Evolutionary conservation across 1,140 invertebrate species (phyloP).

Genomic region (Drosophila nikananu): DNA sequence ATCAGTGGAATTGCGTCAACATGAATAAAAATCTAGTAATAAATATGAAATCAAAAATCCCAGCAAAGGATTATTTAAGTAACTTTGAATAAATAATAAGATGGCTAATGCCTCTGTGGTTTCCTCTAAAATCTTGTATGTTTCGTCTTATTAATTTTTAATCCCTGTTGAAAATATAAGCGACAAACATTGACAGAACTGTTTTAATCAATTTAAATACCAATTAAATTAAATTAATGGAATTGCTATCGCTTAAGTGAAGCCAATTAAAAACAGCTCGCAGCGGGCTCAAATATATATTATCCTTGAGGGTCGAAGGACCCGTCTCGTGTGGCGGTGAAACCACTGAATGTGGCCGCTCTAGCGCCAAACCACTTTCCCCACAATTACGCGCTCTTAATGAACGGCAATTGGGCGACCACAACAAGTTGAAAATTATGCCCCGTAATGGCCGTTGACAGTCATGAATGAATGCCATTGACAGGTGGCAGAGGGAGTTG

Average conservation of each 20-base stretch:
- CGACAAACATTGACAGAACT: background rate
- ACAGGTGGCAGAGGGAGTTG: conserved; percentile 55
- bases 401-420: conserved; percentile 73
- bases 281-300: background rate
- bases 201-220: background rate
- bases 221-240: conserved; percentile 8
- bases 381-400: conserved; percentile 79
- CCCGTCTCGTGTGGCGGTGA: background rate
- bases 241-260: conserved; percentile 2
- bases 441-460: conserved; percentile 51
- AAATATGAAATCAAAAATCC: no score
- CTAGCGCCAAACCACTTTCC: conserved; percentile 63
- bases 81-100: background rate
- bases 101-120: no score
- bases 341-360: conserved; percentile 27
- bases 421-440: conserved; percentile 83
- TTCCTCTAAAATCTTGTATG: background rate
- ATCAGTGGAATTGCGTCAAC: no score
- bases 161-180: background rate
- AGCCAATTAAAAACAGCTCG: conserved; percentile 16
- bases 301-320: background rate
- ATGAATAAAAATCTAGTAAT: no score
- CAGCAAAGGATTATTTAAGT: no score
- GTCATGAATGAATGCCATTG: conserved; percentile 46
- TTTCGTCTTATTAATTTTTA: no score